Base-by-base conservation (phyloP, 1,140 invertebrate species). In the Pseudomyrmex gracilis region DNA sequence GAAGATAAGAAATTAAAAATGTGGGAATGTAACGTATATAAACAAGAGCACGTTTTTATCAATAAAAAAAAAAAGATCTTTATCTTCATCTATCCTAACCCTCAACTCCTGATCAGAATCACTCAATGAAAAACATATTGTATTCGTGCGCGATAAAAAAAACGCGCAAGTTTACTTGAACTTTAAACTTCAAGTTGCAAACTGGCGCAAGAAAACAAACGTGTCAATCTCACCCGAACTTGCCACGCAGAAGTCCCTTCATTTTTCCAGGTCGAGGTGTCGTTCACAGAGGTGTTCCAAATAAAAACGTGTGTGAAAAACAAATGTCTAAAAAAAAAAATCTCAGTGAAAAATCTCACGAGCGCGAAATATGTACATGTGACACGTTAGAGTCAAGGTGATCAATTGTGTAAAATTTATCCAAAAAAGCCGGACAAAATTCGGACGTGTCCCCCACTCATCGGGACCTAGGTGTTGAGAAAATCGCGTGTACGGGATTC, bases 191-290 rank as follows among this genome's bases (percentile, higher is more conserved):
- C 34, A n/a, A 17, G n/a, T 43, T 1, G 9, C 4, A 45, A 8
- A 2, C 15, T 51, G 57, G 8, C n/a, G n/a, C n/a, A n/a, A n/a
- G n/a, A n/a, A n/a, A n/a, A 67, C 15, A 47, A 82, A 61, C 63
- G 15, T 20, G 61, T 67, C 17, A 91, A 93, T 63, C 85, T 93
- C 89, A 95, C 95, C 95, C 94, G 85, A 95, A 95, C 92, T 92
- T 94, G 73, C 95, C 93, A 88, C 92, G 93, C 47, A 95, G 68
- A 92, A 95, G 93, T 92, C 95, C 95, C 86, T 95, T 93, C 95
- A 95, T 95, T 90, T 93, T 94, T n/a, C 9, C 9, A 22, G 47
- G 10, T 58, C 3, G 7, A 70, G 47, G 47, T 24, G 22, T 68
- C 24, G 7, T 49, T 10, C 13, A 10, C 55, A 13, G 24, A 58